Evolutionary conservation across 2,113 vertebrate species (phyloP), one percentile per base, ranked within the genome.

Genomic region (Irena cyanogastra): DNA sequence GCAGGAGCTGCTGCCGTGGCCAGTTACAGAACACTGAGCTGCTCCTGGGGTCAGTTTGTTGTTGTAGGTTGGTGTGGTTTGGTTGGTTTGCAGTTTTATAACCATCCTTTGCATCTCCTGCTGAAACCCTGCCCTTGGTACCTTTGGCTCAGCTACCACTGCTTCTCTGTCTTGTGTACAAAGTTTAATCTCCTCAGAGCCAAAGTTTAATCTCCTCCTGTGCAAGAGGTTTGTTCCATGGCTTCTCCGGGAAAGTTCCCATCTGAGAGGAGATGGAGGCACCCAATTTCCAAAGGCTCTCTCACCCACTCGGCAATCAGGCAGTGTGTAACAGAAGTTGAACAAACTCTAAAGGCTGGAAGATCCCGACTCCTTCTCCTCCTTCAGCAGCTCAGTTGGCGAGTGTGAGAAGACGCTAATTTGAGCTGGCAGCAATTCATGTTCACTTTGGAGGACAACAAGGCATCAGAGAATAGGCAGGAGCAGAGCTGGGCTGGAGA

Each of bases 401-500:
- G 4, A 39, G 52, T 44, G 57, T 39, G 61, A 45, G 22, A 6
- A 90, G 93, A 95, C 1, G 0, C 71, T 95, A 37, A 96, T 94
- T n/a, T 44, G 89, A 96, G 93, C 91, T 92, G 96, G 94, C 94
- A 95, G 96, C 76, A 60, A 95, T 72, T 95, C 89, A 49, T 94
- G 94, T 96, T 95, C 93, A 23, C 94, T 96, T 83, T 68, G 71
- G 91, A 75, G 94, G 93, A 83, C 91, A 83, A 85, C 79, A 72
- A 68, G 96, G 79, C 94, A 53, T 65, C 7, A 0, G 94, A 95
- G 92, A 91, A 94, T 27, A 90, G 94, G 71, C 78, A 61, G 95
- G 90, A 95, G 92, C 37, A 3, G 86, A 44, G 91, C 70, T 44
- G 1, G 16, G 87, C 89, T 47, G 49, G 9, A 44, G 78, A 75